Evolutionary conservation across 2,888 invertebrate genomes (phyloP).

Genomic region (Spisula subtruncata): DNA sequence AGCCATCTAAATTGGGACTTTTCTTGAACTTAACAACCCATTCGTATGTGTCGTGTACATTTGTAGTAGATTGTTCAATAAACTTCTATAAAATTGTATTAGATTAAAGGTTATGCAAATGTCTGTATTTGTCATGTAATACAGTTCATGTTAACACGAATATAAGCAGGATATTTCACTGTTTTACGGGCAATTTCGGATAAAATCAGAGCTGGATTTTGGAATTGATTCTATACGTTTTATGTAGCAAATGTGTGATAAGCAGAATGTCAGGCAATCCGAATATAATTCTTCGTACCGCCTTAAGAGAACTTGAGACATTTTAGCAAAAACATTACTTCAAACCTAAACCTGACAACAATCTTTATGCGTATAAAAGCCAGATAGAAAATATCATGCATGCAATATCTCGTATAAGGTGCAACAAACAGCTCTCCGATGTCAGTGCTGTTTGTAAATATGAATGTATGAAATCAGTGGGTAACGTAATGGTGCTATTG

Average conservation of each 20-base stretch:
- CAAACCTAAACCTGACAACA: too few species aligned
- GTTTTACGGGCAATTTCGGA: neutral
- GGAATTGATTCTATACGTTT: neutral
- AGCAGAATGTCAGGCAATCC: neutral
- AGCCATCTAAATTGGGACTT: neutral
- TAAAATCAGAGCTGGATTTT: neutral
- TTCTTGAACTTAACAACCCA: neutral
- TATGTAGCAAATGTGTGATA: neutral
- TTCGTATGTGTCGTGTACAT: neutral
- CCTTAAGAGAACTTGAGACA: too few species aligned
- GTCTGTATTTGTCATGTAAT: neutral
- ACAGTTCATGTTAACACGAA: neutral
- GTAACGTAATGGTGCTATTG: too few species aligned
- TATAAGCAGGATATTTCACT: neutral
- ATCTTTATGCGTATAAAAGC: too few species aligned
- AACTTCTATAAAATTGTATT: neutral
- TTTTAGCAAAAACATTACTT: too few species aligned
- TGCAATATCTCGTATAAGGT: too few species aligned
- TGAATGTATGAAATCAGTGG: too few species aligned
- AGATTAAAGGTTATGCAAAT: slow-evolving; percentile 13
- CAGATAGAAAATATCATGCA: too few species aligned
- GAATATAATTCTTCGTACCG: too few species aligned
- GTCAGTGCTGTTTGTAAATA: neutral
- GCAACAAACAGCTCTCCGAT: too few species aligned
- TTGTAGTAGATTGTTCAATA: neutral